These are phyloP conservation scores for Diglossa cyanea DNA, from an alignment of 2,797 vertebrate species.

Conservation along the genomic window DNA sequence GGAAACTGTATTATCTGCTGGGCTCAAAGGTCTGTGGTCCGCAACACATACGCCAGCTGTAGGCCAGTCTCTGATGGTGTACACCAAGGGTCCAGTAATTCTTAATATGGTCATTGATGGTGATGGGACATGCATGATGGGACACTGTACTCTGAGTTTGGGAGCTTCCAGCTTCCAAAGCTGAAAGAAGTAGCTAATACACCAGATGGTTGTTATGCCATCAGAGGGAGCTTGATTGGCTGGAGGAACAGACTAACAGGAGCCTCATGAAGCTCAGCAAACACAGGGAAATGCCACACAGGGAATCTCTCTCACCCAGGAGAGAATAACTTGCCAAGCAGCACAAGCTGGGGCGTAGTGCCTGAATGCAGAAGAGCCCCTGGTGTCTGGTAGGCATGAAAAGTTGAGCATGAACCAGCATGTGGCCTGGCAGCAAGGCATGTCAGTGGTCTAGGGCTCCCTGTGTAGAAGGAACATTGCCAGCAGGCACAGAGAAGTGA, in stretches of 20 bases:
- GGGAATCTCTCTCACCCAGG: background rate
- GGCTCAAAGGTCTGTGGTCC: background rate
- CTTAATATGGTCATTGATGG: background rate
- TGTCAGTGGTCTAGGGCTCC: background rate
- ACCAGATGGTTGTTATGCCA: background rate
- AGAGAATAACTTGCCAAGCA: background rate
- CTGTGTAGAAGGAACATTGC: background rate
- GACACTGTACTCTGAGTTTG: background rate
- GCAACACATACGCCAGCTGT: background rate
- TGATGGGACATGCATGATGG: background rate
- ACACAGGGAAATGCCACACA: background rate
- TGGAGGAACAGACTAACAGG: background rate
- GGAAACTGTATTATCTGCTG: background rate
- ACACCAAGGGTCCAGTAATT: background rate
- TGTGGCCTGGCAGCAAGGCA: background rate
- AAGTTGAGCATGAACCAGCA: background rate
- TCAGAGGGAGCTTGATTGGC: background rate
- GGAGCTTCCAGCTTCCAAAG: background rate
- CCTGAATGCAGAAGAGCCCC: background rate
- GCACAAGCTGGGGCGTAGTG: background rate
- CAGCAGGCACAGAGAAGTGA: background rate
- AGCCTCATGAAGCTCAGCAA: background rate
- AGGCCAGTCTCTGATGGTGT: background rate
- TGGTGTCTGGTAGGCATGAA: background rate
- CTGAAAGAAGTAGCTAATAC: background rate